phyloP scores from a whole-genome alignment of 2,888 invertebrate genomes.

The Temnothorax unifasciatus region DNA sequence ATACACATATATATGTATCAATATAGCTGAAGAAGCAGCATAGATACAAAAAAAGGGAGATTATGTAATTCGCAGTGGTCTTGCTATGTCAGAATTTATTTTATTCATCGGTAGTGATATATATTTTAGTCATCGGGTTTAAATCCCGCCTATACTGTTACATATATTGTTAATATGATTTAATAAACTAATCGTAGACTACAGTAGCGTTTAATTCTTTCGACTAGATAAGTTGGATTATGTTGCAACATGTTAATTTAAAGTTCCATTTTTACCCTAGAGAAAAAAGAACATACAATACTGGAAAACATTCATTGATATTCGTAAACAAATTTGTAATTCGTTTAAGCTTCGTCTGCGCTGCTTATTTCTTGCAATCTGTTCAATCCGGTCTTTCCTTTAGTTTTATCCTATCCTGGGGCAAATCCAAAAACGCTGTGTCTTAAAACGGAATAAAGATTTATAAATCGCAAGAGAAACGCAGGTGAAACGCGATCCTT shows the following conservation, averaged over 20 bases:
- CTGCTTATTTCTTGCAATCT: background rate
- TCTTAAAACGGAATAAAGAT: background rate
- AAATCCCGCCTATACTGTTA: conserved; percentile 23
- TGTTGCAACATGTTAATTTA: background rate
- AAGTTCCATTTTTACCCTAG: background rate
- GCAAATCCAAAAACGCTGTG: background rate
- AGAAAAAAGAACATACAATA: background rate
- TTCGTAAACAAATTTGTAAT: background rate
- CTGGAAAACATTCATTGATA: background rate
- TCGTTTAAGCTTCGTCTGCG: background rate
- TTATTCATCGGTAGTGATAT: conserved; percentile 12
- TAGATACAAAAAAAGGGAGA: background rate
- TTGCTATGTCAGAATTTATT: conserved; percentile 1
- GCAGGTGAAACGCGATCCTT: background rate
- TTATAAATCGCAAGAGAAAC: background rate
- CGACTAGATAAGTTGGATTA: background rate
- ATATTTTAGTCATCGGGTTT: background rate
- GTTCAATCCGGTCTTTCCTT: background rate
- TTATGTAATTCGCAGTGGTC: background rate
- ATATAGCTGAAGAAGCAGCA: background rate
- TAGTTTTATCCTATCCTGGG: no score
- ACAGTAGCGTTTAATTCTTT: background rate
- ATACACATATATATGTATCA: background rate
- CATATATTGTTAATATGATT: conserved; percentile 23
- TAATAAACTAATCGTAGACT: conserved; percentile 31